These are phyloP conservation scores for Myotis daubentonii DNA, from an alignment of 2,797 vertebrate species.

Conservation along the genomic window DNA sequence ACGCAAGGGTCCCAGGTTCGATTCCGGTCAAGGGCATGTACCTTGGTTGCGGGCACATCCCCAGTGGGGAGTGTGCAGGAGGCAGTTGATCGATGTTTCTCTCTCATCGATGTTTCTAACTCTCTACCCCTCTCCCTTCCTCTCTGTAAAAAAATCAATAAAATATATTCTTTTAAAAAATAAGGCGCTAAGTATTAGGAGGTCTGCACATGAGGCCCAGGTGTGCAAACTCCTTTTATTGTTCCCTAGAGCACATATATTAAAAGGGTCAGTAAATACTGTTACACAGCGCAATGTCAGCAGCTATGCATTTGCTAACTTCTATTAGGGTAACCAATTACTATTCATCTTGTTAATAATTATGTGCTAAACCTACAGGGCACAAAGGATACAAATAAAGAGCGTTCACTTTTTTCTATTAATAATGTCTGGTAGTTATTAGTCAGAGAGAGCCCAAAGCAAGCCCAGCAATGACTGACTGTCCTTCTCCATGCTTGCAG, in stretches of 20 bases:
- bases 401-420: not conserved
- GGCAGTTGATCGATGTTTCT: too few species aligned
- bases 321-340: not conserved
- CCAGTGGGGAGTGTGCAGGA: not conserved
- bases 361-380: not conserved
- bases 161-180: not conserved
- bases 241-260: not conserved
- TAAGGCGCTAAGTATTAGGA: not conserved
- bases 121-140: not conserved
- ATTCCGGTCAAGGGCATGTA: too few species aligned
- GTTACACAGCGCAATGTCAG: not conserved
- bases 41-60: too few species aligned
- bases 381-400: slow-evolving; percentile 5
- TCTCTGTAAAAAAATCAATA: too few species aligned
- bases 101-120: not conserved
- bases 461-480: not conserved
- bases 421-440: not conserved
- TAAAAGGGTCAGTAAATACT: not conserved
- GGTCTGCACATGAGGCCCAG: not conserved
- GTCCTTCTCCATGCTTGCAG: not conserved
- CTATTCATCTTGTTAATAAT: not conserved
- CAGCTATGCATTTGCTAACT: not conserved
- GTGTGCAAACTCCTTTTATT: not conserved
- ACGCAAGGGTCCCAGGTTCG: too few species aligned
- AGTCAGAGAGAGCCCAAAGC: not conserved